Base-by-base conservation (phyloP, 2,797 vertebrate species). In the Pipistrellus kuhlii region DNA sequence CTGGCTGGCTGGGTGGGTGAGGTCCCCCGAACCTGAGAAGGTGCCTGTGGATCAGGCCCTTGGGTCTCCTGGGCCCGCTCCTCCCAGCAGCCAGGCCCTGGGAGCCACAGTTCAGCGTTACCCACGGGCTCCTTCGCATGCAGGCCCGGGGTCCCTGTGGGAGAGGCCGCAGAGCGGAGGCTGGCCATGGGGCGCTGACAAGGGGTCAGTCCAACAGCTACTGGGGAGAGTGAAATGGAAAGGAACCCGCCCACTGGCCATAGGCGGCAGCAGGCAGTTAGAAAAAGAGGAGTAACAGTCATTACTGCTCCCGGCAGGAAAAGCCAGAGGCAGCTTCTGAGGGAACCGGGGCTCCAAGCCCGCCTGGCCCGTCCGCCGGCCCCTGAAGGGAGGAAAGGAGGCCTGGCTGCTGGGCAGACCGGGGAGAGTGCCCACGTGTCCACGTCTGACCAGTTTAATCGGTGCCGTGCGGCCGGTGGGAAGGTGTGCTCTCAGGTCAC, bases 401-500 rank as follows among this genome's bases (percentile, higher is more conserved):
- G 18, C 38, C 35, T 4, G 51, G 62, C 87, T 82, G 93, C 93
- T 96, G 88, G 82, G 32, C 2, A 38, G 85, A 80, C 13, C 13
- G 21, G 92, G 80, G 73, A 89, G 93, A 85, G 55, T 76, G 69
- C 62, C 81, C 12, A 44, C 27, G 2, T 68, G 78, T 64, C 82
- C 25, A 20, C 66, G 14, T 90, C 89, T 21, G 94, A 89, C 53
- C 93, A 86, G 89, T 96, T 97, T 96, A 97, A 96, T 97, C 35
- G 95, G 95, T 91, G 93, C 83, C 80, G 21, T 35, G 51, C 71
- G 92, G 94, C 90, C 7, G 10, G 51, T n/a, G 57, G 89, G 93
- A 95, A 77, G 23, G 87, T 93, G 90, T 57, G 83, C 94, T 88
- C 90, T 95, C 93, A 85, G 95, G 87, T 85, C 85, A 95, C 88